A percentile compares a stretch with the other conserved stretches of the same genome.
Evolutionary conservation across 2,888 invertebrate species (phyloP).

Genomic region (Lissocephala sabroskyi): DNA sequence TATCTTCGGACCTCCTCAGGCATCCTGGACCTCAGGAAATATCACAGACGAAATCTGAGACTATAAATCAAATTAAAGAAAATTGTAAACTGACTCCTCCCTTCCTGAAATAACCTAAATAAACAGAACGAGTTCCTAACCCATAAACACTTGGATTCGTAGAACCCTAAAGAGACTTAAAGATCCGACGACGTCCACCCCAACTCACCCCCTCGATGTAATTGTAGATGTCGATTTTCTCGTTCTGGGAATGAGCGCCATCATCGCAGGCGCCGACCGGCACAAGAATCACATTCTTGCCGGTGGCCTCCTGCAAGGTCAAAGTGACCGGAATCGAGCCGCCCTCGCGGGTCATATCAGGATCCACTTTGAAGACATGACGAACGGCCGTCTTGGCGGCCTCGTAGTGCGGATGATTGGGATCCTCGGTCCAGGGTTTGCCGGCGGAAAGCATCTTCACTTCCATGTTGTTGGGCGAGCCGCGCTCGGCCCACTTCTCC

Average conservation of each 20-base stretch:
- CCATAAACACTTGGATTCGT: no score
- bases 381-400: slow-evolving; percentile 89
- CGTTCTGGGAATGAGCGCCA: slow-evolving; percentile 99
- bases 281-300: slow-evolving; percentile 93
- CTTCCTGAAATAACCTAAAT: no score
- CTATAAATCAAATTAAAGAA: no score
- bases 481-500: slow-evolving; percentile 83
- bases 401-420: slow-evolving; percentile 91
- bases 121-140: no score
- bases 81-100: no score
- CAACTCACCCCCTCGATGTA: slow-evolving; percentile 91
- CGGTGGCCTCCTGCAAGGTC: slow-evolving; percentile 92
- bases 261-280: slow-evolving; percentile 96
- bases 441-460: slow-evolving; percentile 74
- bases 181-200: no score
- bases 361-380: slow-evolving; percentile 88
- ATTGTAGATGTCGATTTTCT: slow-evolving; percentile 93
- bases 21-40: no score
- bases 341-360: slow-evolving; percentile 96
- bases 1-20: no score
- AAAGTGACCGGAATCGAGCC: slow-evolving; percentile 98
- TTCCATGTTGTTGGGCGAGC: slow-evolving; percentile 89
- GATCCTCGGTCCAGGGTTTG: slow-evolving; percentile 94
- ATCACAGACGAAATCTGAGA: no score
- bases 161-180: no score